Conservation (phyloP, 2,888 invertebrate genomes). For the Resseliella maxima region DNA sequence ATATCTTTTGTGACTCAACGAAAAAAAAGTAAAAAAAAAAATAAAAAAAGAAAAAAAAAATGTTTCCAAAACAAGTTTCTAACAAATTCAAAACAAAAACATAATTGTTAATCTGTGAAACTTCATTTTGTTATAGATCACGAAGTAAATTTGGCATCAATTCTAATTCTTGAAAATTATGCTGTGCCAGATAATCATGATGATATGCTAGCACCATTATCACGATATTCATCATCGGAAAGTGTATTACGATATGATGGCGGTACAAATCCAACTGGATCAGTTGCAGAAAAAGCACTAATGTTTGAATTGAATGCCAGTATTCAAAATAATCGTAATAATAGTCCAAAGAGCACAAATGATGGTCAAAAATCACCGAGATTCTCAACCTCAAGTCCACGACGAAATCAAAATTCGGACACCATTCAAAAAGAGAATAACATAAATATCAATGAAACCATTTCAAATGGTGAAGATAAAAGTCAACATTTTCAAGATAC, state of each 20-base stretch:
- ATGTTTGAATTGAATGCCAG: slow-evolving; percentile 34
- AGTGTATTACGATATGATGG: slow-evolving; percentile 70
- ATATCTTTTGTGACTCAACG: neutral
- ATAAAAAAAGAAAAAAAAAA: no score
- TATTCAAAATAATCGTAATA: slow-evolving; percentile 5
- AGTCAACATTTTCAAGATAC: neutral
- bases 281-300: neutral
- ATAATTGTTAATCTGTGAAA: no score
- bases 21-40: no score
- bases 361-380: neutral
- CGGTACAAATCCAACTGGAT: neutral
- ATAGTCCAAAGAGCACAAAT: neutral
- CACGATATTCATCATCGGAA: slow-evolving; percentile 6
- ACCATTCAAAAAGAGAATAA: neutral
- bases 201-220: neutral
- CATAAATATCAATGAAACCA: neutral
- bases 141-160: slow-evolving; percentile 32
- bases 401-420: neutral
- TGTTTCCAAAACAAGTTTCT: slow-evolving; percentile 3
- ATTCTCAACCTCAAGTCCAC: neutral
- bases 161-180: slow-evolving; percentile 35
- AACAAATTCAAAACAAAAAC: no score
- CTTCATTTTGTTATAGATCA: neutral
- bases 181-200: slow-evolving; percentile 1
- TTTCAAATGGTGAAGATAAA: neutral